These are phyloP conservation scores for Otolemur garnettii DNA, from an alignment of 2,113 vertebrate genomes.

Conservation along the genomic window DNA sequence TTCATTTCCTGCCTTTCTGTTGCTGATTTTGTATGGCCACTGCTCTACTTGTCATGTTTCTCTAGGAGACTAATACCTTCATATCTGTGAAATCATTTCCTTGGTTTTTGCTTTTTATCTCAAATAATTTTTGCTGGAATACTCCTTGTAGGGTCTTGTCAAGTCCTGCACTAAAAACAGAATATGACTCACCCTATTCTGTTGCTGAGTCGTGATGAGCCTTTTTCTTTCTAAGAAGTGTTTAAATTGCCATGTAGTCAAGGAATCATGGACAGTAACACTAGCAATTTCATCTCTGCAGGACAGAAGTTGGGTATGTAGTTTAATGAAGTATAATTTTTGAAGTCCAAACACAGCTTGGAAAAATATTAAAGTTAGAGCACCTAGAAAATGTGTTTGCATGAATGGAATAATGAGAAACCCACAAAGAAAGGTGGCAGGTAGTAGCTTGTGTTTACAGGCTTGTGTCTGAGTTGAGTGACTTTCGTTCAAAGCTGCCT, in stretches of 20 bases:
- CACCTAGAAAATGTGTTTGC: neutral
- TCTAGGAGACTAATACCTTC: slow-evolving; percentile 23
- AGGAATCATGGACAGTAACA: neutral
- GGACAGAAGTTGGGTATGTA: neutral
- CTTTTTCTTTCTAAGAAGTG: slow-evolving; percentile 64
- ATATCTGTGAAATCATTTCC: neutral
- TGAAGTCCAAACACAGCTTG: slow-evolving; percentile 30
- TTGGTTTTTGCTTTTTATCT: slow-evolving; percentile 44
- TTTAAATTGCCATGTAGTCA: slow-evolving; percentile 50
- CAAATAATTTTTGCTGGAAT: slow-evolving; percentile 45
- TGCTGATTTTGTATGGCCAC: neutral
- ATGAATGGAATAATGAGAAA: neutral
- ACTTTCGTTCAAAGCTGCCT: neutral
- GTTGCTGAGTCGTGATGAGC: neutral
- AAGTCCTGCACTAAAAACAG: slow-evolving; percentile 42
- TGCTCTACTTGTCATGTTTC: neutral
- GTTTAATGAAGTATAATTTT: neutral
- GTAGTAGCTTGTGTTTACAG: neutral
- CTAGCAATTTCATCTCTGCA: neutral
- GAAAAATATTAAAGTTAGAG: neutral
- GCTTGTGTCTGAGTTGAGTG: neutral
- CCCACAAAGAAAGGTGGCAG: neutral
- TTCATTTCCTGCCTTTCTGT: neutral
- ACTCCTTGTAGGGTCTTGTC: slow-evolving; percentile 61
- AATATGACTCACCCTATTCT: slow-evolving; percentile 30